A percentile compares a stretch with the other conserved stretches of the same genome.
phyloP scores from a whole-genome alignment of 2,113 vertebrate species.

The Lasiurus cinereus region DNA sequence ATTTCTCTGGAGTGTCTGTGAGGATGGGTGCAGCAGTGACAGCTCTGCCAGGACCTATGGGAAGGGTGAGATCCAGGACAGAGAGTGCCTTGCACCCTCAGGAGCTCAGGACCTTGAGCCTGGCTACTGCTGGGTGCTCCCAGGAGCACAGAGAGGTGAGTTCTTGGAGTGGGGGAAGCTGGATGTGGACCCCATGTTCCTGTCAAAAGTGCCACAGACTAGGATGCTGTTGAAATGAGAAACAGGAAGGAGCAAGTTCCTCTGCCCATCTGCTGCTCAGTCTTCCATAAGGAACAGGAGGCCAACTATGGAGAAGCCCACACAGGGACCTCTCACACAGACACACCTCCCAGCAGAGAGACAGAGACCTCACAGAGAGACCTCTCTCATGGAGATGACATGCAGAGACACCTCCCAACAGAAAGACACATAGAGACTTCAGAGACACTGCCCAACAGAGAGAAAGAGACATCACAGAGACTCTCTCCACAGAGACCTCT shows the following conservation, averaged over 20 bases:
- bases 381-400: neutral
- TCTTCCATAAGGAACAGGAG: neutral
- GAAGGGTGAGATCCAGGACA: neutral
- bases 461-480: neutral
- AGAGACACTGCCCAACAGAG: neutral
- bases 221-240: neutral
- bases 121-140: neutral
- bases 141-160: neutral
- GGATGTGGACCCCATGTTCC: neutral
- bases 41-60: neutral
- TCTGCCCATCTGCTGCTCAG: neutral
- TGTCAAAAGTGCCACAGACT: neutral
- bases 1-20: neutral
- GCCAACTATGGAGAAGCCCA: neutral
- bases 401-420: neutral
- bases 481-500: neutral
- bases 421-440: neutral
- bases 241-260: neutral
- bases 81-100: fast-evolving
- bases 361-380: neutral
- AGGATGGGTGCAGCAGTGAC: neutral
- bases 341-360: neutral
- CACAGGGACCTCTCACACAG: neutral
- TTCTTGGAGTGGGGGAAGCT: neutral
- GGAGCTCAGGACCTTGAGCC: neutral